phyloP scores from a whole-genome alignment of 2,113 vertebrate genomes.

The Chrysemys picta region DNA sequence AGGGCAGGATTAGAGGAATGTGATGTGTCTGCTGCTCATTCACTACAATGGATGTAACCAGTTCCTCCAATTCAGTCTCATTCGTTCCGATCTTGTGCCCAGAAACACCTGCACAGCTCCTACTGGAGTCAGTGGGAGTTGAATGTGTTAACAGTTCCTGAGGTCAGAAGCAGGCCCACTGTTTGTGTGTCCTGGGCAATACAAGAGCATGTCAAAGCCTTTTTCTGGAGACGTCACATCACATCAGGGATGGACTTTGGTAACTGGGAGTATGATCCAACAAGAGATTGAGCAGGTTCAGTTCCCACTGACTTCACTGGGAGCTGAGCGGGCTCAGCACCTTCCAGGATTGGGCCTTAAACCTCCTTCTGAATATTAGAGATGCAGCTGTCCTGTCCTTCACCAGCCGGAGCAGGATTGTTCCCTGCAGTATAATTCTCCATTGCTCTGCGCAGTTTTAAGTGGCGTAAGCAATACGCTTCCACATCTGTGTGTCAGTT shows the following conservation, averaged over 20 bases:
- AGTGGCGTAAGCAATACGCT: not conserved
- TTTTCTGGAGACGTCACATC: not conserved
- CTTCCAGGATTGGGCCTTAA: slow-evolving; percentile 25
- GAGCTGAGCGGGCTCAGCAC: not conserved
- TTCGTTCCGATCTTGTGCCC: not conserved
- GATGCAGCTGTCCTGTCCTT: not conserved
- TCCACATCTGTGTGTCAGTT: not conserved
- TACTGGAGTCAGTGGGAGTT: not conserved
- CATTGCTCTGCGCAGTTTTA: not conserved
- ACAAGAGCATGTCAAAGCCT: not conserved
- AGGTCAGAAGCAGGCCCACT: not conserved
- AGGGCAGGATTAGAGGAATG: not conserved
- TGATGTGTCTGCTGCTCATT: not conserved
- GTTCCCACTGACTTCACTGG: not conserved
- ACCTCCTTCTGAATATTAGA: not conserved
- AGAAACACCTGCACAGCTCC: not conserved
- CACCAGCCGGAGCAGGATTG: not conserved
- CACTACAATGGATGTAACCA: not conserved
- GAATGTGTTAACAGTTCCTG: not conserved
- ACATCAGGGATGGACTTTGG: no score
- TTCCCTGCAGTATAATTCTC: not conserved
- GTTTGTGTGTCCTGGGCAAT: not conserved
- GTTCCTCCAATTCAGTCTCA: not conserved
- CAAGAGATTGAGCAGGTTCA: not conserved
- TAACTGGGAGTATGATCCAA: not conserved